Conservation (phyloP, 2,888 invertebrate species). For the Schrankia costaestrigalis region DNA sequence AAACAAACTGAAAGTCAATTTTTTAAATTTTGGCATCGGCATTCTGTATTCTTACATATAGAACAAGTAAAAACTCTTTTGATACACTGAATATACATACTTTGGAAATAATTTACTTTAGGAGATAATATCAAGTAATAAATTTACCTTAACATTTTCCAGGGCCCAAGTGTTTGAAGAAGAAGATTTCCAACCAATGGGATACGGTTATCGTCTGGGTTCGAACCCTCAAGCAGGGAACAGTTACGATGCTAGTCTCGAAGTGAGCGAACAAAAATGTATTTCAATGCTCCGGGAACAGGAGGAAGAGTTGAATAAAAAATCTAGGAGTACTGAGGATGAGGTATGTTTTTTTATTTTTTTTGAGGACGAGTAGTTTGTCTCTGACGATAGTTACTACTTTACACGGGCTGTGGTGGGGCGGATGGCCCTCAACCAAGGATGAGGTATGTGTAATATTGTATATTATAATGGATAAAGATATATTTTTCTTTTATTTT, state of each 20-base stretch:
- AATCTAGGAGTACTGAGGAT: slow-evolving; percentile 80
- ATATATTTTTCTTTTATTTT: too few relatives aligned
- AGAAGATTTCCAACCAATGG: slow-evolving; percentile 97
- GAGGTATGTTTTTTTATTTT: slow-evolving; percentile 53
- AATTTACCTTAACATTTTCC: slow-evolving; percentile 15
- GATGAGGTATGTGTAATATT: too few relatives aligned
- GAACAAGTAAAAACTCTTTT: too few relatives aligned
- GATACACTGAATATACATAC: too few relatives aligned
- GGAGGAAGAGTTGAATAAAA: slow-evolving; percentile 92
- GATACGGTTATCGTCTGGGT: slow-evolving; percentile 92
- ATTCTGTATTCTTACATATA: too few relatives aligned
- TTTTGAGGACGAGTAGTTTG: neutral
- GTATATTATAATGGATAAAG: too few relatives aligned
- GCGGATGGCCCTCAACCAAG: too few relatives aligned
- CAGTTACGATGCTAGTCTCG: slow-evolving; percentile 79
- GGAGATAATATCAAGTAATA: neutral
- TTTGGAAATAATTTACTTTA: too few relatives aligned
- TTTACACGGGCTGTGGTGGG: too few relatives aligned
- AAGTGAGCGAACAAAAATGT: slow-evolving; percentile 90
- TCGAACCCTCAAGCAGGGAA: slow-evolving; percentile 68
- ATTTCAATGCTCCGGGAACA: slow-evolving; percentile 92
- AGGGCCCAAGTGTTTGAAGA: slow-evolving; percentile 94
- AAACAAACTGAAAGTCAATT: too few relatives aligned
- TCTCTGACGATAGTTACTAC: too few relatives aligned
- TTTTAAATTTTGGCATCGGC: too few relatives aligned